Evolutionary conservation across 2,888 invertebrate species (phyloP).

Genomic region (Thera britannica): DNA sequence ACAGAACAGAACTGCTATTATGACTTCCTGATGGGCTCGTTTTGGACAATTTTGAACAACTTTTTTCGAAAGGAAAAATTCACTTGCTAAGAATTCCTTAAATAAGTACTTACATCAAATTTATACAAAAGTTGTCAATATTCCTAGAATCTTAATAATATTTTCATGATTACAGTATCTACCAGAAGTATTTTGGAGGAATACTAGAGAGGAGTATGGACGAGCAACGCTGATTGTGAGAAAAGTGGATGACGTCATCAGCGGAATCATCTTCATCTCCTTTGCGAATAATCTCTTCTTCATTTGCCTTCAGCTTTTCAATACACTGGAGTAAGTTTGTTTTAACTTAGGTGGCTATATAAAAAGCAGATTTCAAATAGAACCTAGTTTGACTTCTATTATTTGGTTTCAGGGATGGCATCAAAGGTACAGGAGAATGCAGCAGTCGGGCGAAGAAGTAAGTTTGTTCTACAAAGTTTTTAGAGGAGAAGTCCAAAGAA

Average conservation of each 20-base stretch:
- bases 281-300: conserved; percentile 90
- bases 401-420: conserved; percentile 54
- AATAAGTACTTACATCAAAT: too few species aligned
- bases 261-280: conserved; percentile 87
- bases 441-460: conserved; percentile 46
- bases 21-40: too few species aligned
- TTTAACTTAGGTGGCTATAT: not conserved
- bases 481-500: too few species aligned
- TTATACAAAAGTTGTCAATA: too few species aligned
- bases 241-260: conserved; percentile 86
- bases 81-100: too few species aligned
- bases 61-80: too few species aligned
- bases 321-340: conserved; percentile 86
- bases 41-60: too few species aligned
- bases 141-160: too few species aligned
- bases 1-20: too few species aligned
- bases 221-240: conserved; percentile 85
- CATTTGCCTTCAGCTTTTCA: conserved; percentile 89
- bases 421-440: conserved; percentile 58
- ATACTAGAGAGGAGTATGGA: conserved; percentile 87
- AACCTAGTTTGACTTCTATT: not conserved
- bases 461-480: conserved; percentile 19
- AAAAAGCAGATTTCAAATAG: too few species aligned
- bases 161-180: conserved; percentile 70
- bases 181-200: conserved; percentile 87